A percentile compares a stretch with the other conserved stretches of the same genome.
These are phyloP conservation scores for Edolisoma coerulescens DNA, from an alignment of 2,113 vertebrate species.

Conservation along the genomic window DNA sequence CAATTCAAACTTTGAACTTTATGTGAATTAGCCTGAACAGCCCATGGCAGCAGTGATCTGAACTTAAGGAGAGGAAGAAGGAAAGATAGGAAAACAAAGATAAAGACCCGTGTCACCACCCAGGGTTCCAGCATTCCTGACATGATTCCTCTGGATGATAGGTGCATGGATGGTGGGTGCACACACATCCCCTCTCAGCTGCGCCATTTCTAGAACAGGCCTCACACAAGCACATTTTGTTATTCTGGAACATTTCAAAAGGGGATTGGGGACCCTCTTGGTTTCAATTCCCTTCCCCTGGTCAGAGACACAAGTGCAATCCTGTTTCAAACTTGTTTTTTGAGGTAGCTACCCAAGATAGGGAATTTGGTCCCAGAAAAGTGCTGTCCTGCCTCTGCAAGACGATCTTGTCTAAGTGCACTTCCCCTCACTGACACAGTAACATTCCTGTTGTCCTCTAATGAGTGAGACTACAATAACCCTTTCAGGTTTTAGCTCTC, in stretches of 20 bases:
- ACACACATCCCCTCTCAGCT: background rate
- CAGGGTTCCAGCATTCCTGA: background rate
- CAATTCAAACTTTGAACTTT: background rate
- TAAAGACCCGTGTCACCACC: background rate
- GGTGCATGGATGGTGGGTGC: background rate
- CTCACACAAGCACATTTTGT: background rate
- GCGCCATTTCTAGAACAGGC: background rate
- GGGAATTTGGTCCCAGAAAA: background rate
- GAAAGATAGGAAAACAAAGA: background rate
- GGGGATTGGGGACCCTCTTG: fast-evolving
- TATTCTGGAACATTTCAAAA: background rate
- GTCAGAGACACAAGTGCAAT: background rate
- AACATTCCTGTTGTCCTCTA: background rate
- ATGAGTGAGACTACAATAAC: background rate
- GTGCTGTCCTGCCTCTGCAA: background rate
- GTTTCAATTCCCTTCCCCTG: background rate
- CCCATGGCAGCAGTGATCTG: background rate
- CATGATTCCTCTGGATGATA: fast-evolving
- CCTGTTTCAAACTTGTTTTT: background rate
- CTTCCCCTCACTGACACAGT: too few relatives aligned
- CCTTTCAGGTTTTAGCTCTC: background rate
- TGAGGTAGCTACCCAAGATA: background rate
- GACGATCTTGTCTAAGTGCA: background rate
- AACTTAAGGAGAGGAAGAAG: background rate
- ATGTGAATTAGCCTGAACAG: background rate